These are phyloP conservation scores for Macroglossus sobrinus DNA, from an alignment of 2,113 vertebrate genomes.

Conservation along the genomic window DNA sequence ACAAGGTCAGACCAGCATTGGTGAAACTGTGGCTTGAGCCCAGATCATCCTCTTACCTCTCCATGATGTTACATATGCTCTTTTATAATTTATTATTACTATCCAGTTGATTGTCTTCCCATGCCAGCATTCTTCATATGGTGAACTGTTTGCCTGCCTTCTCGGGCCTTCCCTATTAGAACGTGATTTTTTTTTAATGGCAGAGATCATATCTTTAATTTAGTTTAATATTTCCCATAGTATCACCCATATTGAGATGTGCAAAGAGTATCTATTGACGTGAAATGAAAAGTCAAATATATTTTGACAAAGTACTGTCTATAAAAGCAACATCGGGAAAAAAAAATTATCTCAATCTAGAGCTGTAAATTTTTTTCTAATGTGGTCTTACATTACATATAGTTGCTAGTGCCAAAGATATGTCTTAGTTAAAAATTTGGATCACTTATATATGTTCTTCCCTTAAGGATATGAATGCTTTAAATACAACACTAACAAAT, in stretches of 20 bases:
- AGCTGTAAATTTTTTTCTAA: not conserved
- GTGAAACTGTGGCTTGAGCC: not conserved
- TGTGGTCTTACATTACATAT: constrained; percentile 1
- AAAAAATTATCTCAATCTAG: not conserved
- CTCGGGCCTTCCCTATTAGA: not conserved
- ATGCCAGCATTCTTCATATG: not conserved
- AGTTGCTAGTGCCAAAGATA: constrained; percentile 17
- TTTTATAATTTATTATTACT: not conserved
- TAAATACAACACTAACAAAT: constrained; percentile 3
- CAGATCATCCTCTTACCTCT: not conserved
- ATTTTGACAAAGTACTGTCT: not conserved
- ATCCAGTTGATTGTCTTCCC: not conserved
- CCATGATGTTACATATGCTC: too few species aligned
- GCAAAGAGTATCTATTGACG: not conserved
- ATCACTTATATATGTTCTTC: not conserved
- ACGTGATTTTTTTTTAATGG: not conserved
- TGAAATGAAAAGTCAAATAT: not conserved
- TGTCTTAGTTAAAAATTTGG: constrained; percentile 14
- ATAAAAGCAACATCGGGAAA: not conserved
- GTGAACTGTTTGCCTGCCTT: not conserved
- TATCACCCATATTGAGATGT: not conserved
- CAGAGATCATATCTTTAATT: not conserved
- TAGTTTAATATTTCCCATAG: not conserved
- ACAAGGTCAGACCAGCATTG: not conserved
- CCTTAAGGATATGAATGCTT: constrained; percentile 10